Conservation (phyloP, 2,113 vertebrate genomes). For the Rhinopomastus cyanomelas region DNA sequence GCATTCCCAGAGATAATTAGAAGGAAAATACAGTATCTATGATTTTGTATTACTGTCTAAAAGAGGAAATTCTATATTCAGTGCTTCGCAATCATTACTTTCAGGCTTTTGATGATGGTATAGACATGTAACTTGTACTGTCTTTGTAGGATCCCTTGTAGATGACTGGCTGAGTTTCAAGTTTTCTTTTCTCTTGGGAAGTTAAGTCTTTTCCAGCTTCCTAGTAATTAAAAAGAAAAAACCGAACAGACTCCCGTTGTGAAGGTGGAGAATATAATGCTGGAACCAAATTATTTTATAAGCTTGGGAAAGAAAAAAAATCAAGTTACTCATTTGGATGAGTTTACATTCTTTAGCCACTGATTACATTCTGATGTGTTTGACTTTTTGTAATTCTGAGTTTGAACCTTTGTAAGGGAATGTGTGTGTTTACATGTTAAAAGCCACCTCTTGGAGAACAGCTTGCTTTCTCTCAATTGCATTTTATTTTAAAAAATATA, state of each 20-base stretch:
- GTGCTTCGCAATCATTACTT: not conserved
- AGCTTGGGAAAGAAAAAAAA: not conserved
- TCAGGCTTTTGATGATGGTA: slow-evolving; percentile 6
- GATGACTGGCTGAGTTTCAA: slow-evolving; percentile 50
- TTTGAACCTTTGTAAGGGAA: not conserved
- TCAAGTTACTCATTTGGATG: not conserved
- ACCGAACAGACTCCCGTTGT: not conserved
- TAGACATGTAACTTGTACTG: not conserved
- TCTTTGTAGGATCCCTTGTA: slow-evolving; percentile 30
- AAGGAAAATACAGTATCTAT: not conserved
- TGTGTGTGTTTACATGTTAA: not conserved
- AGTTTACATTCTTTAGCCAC: not conserved
- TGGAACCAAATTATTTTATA: not conserved
- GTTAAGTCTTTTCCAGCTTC: slow-evolving; percentile 31
- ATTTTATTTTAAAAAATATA: not conserved
- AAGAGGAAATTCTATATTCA: not conserved
- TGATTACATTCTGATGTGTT: not conserved
- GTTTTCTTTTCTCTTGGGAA: slow-evolving; percentile 31
- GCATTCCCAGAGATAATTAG: not conserved
- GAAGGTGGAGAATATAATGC: not conserved
- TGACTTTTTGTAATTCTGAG: not conserved
- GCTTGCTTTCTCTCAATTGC: not conserved
- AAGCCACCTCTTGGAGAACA: not conserved
- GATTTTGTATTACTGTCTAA: not conserved
- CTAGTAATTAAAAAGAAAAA: slow-evolving; percentile 41